These are phyloP conservation scores for Myxocyprinus asiaticus DNA, from an alignment of 2,113 vertebrate species.

Conservation along the genomic window DNA sequence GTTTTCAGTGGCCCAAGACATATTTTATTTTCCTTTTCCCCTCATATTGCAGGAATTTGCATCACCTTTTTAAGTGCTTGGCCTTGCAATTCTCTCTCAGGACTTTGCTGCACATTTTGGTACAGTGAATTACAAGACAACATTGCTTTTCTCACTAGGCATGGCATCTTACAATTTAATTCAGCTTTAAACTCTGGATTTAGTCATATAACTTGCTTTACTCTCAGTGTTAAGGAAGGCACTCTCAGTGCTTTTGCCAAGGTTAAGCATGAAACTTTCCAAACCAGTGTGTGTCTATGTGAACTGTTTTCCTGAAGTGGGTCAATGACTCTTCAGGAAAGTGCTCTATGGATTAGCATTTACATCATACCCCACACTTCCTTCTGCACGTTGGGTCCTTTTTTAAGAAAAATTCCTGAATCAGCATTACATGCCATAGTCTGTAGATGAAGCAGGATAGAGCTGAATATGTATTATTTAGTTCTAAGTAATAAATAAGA, in stretches of 20 bases:
- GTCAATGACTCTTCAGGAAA: conserved; percentile 26
- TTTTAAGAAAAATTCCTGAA: neutral
- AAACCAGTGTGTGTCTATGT: neutral
- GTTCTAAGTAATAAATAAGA: neutral
- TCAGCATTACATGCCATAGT: neutral
- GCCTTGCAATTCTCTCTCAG: conserved; percentile 37
- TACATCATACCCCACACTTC: neutral
- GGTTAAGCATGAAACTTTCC: neutral
- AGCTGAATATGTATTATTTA: neutral
- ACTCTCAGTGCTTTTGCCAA: neutral
- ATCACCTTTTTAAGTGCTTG: conserved; percentile 41
- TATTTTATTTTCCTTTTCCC: conserved; percentile 16
- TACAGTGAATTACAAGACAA: conserved; percentile 29
- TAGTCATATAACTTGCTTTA: neutral
- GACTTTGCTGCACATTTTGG: conserved; percentile 18
- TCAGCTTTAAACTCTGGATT: neutral
- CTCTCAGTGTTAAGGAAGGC: conserved; percentile 1
- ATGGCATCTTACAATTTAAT: neutral
- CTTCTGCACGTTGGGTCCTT: neutral
- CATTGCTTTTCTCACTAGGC: neutral
- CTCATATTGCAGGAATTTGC: conserved; percentile 36
- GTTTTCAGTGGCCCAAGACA: conserved; percentile 27
- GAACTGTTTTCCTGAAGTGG: neutral
- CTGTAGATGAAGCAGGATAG: neutral
- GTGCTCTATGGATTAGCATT: neutral